Evolutionary conservation across 2,113 vertebrate species (phyloP).

Genomic region (Anhinga rufa): DNA sequence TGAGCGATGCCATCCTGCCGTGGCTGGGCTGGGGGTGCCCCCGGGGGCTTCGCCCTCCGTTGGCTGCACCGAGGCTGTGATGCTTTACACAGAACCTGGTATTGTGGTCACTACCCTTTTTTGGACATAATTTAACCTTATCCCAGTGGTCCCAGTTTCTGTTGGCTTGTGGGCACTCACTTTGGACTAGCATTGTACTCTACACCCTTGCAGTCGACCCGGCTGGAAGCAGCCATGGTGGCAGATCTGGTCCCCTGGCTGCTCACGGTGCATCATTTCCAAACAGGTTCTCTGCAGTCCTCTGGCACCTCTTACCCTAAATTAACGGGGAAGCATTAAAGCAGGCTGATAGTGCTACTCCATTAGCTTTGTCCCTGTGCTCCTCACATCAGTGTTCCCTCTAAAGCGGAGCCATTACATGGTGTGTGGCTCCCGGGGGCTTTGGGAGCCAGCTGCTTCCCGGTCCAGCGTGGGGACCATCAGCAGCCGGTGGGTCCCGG

Average conservation of each 20-base stretch:
- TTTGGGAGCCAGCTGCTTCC: neutral
- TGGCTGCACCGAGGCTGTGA: rapidly evolving
- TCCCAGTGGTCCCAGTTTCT: neutral
- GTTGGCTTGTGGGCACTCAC: rapidly evolving
- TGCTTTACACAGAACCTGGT: neutral
- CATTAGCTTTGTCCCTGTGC: neutral
- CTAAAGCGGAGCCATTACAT: neutral
- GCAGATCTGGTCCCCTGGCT: neutral
- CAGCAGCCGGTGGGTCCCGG: rapidly evolving
- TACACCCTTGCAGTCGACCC: rapidly evolving
- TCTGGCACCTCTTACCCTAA: neutral
- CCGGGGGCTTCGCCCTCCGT: neutral
- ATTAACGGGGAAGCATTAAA: neutral
- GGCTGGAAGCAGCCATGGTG: neutral
- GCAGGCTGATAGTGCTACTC: neutral
- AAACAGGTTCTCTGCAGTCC: neutral
- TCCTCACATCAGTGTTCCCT: neutral
- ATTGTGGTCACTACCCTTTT: too few relatives aligned
- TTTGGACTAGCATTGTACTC: neutral
- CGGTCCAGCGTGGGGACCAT: rapidly evolving
- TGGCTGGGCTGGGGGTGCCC: neutral
- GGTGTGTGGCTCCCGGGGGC: rapidly evolving
- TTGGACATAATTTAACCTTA: neutral
- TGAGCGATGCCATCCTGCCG: rapidly evolving
- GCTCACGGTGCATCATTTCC: neutral